Evolutionary conservation across 2,797 vertebrate genomes (phyloP).

Genomic region (Taeniopygia guttata): DNA sequence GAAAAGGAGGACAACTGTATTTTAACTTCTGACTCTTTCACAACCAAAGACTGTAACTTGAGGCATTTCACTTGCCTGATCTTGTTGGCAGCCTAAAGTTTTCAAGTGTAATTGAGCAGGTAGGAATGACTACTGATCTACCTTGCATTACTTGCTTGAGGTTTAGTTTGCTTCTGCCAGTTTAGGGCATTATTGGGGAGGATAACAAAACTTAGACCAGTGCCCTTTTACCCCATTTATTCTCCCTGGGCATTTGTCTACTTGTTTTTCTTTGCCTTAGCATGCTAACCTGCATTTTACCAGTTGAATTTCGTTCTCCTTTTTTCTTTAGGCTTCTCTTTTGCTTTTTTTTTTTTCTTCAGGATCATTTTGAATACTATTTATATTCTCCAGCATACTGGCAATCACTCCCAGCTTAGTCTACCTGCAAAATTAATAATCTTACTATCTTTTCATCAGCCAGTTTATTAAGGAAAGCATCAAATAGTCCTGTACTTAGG

Average conservation of each 20-base stretch:
- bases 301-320: not conserved
- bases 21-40: not conserved
- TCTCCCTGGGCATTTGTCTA: not conserved
- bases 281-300: not conserved
- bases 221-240: not conserved
- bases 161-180: not conserved
- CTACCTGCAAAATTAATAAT: conserved; percentile 24
- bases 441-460: not conserved
- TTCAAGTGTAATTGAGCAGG: not conserved
- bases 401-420: not conserved
- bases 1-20: not conserved
- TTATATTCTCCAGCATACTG: not conserved
- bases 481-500: not conserved
- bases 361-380: not conserved
- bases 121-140: not conserved
- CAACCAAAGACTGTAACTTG: not conserved
- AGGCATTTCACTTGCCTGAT: not conserved
- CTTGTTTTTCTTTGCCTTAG: not conserved
- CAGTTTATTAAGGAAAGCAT: not conserved
- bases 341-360: not conserved
- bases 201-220: not conserved
- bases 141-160: not conserved
- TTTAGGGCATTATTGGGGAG: not conserved
- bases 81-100: not conserved
- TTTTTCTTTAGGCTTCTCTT: not conserved